Base-by-base conservation (phyloP, 1,140 invertebrate genomes). In the Ooceraea biroi region DNA sequence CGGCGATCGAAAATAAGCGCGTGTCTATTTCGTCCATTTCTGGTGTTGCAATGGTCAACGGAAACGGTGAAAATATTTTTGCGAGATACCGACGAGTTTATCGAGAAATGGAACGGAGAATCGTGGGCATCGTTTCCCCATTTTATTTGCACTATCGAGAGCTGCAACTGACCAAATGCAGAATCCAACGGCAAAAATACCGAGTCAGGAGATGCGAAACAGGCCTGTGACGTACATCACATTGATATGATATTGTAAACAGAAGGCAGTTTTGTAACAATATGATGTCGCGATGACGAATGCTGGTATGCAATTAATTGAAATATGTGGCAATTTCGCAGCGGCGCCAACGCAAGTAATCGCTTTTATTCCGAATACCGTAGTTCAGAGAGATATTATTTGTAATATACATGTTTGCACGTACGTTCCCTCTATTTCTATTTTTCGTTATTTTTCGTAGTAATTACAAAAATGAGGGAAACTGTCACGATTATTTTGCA, bases 121-220 rank as follows among this genome's bases (percentile, higher is more conserved):
- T 14, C 19, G 3, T 19, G 17, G 3, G 19, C 12, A 61, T 36
- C 25, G 25, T 36, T 55, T 27, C 8, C n/a, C 4, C 19, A 2
- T 52, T 66, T 22, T 65, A 27, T 60, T 74, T 27, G 22, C 17
- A n/a, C 10, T 74, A 46, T 30, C 17, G 19, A 58, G 36, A 41
- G 36, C 44, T 25, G 60, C 46, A n/a, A 46, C n/a, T 74, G 44
- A 61, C 1, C 4, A 8, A 30, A 17, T 60, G 36, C 36, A 41
- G 19, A 77, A 50, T 27, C n/a, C 25, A 22, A 36, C n/a, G 46
- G 8, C 25, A 8, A 52, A 66, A 41, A 27, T 14, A 36, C 41
- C 17, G 27, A n/a, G n/a, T n/a, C n/a, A n/a, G n/a, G 74, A 77
- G 19, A 77, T 27, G 66, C 27, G 25, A 52, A 77, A 55, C 46